phyloP scores from a whole-genome alignment of 2,888 invertebrate genomes.

The Diogma glabrata region DNA sequence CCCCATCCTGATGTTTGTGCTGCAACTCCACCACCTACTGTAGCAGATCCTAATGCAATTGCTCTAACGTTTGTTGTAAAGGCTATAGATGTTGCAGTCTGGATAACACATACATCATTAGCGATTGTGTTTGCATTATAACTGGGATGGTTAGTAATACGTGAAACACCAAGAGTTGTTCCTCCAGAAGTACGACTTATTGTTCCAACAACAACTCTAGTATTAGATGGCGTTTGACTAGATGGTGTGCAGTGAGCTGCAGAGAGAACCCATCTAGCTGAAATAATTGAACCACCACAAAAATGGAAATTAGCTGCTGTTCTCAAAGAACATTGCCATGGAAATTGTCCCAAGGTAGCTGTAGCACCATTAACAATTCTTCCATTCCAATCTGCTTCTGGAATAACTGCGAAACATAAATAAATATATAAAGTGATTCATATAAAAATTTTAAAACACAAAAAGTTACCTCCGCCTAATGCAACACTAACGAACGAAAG shows the following conservation, averaged over 20 bases:
- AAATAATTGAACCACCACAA: background rate
- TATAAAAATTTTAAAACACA: background rate
- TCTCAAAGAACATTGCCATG: slow-evolving; percentile 11
- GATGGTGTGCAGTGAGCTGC: background rate
- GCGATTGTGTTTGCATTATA: slow-evolving; percentile 11
- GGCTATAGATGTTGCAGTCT: slow-evolving; percentile 7
- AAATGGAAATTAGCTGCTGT: slow-evolving; percentile 6
- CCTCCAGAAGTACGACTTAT: background rate
- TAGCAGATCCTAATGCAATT: slow-evolving; percentile 4
- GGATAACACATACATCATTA: slow-evolving; percentile 14
- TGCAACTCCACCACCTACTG: background rate
- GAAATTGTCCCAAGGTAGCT: slow-evolving; percentile 12
- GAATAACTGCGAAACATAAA: background rate
- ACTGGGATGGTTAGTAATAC: slow-evolving; percentile 14
- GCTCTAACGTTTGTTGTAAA: slow-evolving; percentile 9
- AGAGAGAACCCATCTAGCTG: background rate
- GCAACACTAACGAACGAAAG: no score
- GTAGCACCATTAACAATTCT: slow-evolving; percentile 11
- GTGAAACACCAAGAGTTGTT: background rate
- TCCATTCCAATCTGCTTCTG: slow-evolving; percentile 11
- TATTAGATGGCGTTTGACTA: background rate
- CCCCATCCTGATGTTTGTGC: slow-evolving; percentile 14
- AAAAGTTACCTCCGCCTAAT: no score
- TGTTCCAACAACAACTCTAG: slow-evolving; percentile 1
- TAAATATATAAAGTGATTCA: background rate